These are phyloP conservation scores for Camelus bactrianus DNA, from an alignment of 2,113 vertebrate genomes.

Conservation along the genomic window DNA sequence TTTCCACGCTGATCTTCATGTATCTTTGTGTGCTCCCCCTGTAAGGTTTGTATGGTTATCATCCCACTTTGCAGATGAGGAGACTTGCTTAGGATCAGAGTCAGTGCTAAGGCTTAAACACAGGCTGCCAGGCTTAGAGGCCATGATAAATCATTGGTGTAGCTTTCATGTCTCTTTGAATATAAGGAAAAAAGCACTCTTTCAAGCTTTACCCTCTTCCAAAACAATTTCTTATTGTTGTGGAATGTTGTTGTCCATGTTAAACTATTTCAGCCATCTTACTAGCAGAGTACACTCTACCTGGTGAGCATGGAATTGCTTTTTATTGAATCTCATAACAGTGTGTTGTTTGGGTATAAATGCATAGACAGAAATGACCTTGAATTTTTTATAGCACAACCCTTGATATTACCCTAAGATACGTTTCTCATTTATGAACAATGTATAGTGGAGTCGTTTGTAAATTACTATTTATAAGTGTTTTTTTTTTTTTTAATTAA, in stretches of 20 bases:
- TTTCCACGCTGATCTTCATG: neutral
- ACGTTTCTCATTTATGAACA: neutral
- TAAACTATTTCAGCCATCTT: neutral
- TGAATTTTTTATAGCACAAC: neutral
- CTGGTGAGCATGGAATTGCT: neutral
- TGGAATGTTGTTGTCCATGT: neutral
- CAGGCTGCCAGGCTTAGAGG: neutral
- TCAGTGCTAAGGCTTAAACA: neutral
- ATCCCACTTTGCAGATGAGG: neutral
- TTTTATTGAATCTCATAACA: neutral
- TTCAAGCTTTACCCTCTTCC: neutral
- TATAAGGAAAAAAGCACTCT: neutral
- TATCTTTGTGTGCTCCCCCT: neutral
- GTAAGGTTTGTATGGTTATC: neutral
- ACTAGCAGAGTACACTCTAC: neutral
- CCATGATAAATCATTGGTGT: neutral
- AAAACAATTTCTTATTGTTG: neutral
- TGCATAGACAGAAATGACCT: neutral
- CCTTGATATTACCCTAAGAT: conserved; percentile 4
- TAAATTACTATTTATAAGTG: neutral
- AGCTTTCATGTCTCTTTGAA: neutral
- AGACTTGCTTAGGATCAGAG: neutral
- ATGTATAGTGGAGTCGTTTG: neutral
- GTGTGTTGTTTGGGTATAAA: neutral
- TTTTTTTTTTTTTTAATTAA: neutral